These are phyloP conservation scores for Cyrtorhinus lividipennis DNA, from an alignment of 1,140 invertebrate genomes.

Conservation along the genomic window DNA sequence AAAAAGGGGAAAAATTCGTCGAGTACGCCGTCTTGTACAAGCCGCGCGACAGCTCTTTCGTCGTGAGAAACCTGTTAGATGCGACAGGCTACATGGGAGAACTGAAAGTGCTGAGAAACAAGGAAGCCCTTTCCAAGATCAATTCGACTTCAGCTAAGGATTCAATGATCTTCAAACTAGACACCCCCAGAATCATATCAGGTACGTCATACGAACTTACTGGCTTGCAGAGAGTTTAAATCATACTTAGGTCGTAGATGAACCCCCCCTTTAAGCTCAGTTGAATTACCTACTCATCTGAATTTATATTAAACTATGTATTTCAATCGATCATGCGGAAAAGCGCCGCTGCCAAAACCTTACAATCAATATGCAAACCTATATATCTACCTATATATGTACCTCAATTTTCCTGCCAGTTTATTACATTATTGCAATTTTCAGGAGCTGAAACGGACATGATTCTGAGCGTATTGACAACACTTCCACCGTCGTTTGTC, in stretches of 20 bases:
- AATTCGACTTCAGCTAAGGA: constrained; percentile 2
- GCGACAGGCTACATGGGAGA: constrained; percentile 9
- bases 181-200: constrained; percentile 12
- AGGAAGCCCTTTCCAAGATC: not conserved
- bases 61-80: not conserved
- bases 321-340: no score
- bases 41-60: constrained; percentile 3
- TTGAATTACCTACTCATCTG: no score
- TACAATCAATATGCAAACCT: no score
- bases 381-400: no score
- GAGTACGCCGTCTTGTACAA: constrained; percentile 14
- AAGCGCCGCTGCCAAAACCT: no score
- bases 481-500: not conserved
- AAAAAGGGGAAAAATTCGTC: not conserved
- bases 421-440: no score
- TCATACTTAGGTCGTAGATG: no score
- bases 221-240: no score
- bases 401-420: no score
- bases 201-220: no score
- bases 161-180: constrained; percentile 1
- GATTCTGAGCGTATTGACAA: not conserved
- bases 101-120: not conserved
- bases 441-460: constrained; percentile 6
- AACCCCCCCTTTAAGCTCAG: no score
- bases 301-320: no score